phyloP scores from a whole-genome alignment of 1,140 invertebrate genomes.

The Lordiphosa clarofinis region DNA sequence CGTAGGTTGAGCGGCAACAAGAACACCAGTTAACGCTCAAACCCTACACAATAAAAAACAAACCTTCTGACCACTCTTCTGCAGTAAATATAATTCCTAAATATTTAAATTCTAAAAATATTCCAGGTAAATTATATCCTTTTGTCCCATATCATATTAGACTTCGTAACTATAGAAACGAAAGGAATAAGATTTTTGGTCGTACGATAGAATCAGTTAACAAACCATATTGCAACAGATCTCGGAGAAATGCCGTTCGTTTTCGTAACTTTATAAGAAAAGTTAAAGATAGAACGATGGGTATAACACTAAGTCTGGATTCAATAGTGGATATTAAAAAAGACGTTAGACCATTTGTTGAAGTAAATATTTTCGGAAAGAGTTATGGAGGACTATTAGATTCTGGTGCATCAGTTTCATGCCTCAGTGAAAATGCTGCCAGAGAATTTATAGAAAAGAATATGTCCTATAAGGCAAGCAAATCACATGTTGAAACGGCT shows the following conservation, averaged over 20 bases:
- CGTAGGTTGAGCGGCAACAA: too few relatives aligned
- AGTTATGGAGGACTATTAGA: too few relatives aligned
- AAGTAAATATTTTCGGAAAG: too few relatives aligned
- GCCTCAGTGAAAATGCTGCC: not conserved
- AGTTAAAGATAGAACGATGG: slow-evolving; percentile 1
- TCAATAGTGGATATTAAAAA: too few relatives aligned
- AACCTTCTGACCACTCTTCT: not conserved
- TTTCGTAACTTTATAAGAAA: slow-evolving; percentile 2
- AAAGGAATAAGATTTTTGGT: not conserved
- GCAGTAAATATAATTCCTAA: too few relatives aligned
- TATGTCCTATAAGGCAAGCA: not conserved
- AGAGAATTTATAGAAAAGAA: not conserved
- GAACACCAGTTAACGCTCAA: not conserved
- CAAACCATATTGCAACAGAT: not conserved
- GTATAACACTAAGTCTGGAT: not conserved
- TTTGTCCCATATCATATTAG: too few relatives aligned
- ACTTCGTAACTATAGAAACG: not conserved
- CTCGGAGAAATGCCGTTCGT: not conserved
- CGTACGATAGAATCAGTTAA: not conserved
- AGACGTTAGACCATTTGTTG: too few relatives aligned
- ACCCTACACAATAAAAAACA: not conserved
- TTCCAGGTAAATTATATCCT: too few relatives aligned
- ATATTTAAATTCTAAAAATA: too few relatives aligned
- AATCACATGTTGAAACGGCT: too few relatives aligned
- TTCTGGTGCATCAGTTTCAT: too few relatives aligned